Conservation (phyloP, 2,797 vertebrate species). For the Myotis vivesi region DNA sequence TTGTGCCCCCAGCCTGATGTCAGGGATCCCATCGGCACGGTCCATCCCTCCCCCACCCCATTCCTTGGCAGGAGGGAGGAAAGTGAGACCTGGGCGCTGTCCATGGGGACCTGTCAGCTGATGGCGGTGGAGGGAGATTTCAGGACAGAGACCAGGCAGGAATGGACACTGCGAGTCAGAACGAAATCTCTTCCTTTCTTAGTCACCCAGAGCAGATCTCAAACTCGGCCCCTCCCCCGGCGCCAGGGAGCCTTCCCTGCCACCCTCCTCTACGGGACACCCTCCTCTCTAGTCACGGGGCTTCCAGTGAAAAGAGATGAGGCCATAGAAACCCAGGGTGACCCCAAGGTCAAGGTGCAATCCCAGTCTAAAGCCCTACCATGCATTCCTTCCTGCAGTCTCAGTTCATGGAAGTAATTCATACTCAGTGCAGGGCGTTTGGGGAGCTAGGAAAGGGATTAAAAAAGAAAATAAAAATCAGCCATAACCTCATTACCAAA, state of each 20-base stretch:
- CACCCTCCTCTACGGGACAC: neutral
- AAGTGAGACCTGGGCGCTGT: neutral
- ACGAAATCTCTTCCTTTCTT: neutral
- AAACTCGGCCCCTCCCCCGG: neutral
- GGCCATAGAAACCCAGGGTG: neutral
- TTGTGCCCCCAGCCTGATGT: too few relatives aligned
- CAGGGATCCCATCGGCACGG: rapidly evolving
- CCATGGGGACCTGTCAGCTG: neutral
- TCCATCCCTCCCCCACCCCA: neutral
- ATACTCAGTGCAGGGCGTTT: neutral
- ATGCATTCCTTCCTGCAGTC: neutral
- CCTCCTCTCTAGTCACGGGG: neutral
- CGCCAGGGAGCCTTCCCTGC: neutral
- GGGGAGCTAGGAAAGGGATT: neutral
- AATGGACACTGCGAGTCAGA: neutral
- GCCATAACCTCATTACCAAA: neutral
- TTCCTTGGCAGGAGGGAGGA: neutral
- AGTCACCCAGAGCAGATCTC: neutral
- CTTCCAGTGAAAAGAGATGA: neutral
- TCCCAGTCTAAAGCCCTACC: neutral
- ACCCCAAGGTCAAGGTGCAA: neutral
- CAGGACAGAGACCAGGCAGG: neutral
- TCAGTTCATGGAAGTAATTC: neutral
- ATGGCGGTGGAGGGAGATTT: neutral
- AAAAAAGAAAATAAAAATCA: neutral